These are phyloP conservation scores for Hyalella azteca DNA, from an alignment of 2,888 invertebrate genomes.

Conservation along the genomic window DNA sequence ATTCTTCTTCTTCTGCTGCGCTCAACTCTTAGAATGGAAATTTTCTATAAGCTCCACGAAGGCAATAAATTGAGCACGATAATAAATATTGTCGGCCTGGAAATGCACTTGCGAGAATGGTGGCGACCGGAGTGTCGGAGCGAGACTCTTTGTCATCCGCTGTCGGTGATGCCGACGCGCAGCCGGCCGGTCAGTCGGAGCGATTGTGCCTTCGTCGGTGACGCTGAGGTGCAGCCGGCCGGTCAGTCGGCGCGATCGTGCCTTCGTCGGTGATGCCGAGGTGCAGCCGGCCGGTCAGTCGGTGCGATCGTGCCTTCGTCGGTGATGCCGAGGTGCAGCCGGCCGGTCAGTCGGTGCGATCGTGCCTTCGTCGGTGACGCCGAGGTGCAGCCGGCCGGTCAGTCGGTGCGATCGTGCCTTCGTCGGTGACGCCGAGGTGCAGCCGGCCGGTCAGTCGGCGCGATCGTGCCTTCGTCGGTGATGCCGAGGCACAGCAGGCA, in stretches of 20 bases:
- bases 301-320: too few species aligned
- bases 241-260: neutral
- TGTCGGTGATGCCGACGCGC: conserved; percentile 10
- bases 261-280: too few species aligned
- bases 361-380: too few species aligned
- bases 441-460: too few species aligned
- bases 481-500: too few species aligned
- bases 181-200: conserved; percentile 1
- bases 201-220: neutral
- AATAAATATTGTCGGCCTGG: conserved; percentile 29
- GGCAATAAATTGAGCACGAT: conserved; percentile 19
- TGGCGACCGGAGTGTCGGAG: conserved; percentile 10
- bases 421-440: too few species aligned
- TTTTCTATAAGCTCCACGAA: conserved; percentile 30
- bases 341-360: too few species aligned
- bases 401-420: too few species aligned
- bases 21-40: conserved; percentile 37
- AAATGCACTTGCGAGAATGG: conserved; percentile 1
- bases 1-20: conserved; percentile 21
- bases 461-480: too few species aligned
- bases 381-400: too few species aligned
- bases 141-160: conserved; percentile 13
- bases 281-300: too few species aligned
- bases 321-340: too few species aligned
- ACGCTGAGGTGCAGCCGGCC: neutral